Conservation (phyloP, 2,888 invertebrate genomes). For the Philaethria dido region DNA sequence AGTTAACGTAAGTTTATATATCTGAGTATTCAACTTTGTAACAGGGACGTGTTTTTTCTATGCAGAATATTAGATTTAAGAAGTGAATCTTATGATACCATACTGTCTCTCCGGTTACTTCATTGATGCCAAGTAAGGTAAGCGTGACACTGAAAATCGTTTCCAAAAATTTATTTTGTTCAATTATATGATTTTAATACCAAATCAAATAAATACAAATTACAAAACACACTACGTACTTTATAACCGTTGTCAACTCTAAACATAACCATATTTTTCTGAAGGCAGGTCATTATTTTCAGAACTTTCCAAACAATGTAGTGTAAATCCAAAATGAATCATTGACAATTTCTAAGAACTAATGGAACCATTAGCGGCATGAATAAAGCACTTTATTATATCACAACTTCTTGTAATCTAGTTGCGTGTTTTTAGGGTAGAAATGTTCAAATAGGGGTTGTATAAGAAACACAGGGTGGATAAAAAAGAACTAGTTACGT, state of each 20-base stretch:
- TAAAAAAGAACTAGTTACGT: constrained; percentile 12
- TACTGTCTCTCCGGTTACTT: too few species aligned
- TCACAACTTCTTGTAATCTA: constrained; percentile 18
- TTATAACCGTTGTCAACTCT: background rate
- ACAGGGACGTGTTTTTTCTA: too few species aligned
- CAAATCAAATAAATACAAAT: background rate
- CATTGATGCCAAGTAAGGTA: too few species aligned
- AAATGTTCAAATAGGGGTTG: constrained; percentile 5
- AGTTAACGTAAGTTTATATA: too few species aligned
- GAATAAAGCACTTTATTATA: constrained; percentile 24
- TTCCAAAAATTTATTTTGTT: too few species aligned
- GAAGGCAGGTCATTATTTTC: constrained; percentile 16
- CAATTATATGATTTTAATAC: too few species aligned
- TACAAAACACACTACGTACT: background rate
- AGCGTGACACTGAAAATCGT: too few species aligned
- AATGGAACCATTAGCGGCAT: constrained; percentile 32
- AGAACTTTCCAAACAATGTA: constrained; percentile 21
- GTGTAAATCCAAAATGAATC: constrained; percentile 28
- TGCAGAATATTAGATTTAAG: too few species aligned
- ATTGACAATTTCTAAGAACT: constrained; percentile 33
- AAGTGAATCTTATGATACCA: too few species aligned
- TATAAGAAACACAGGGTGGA: constrained; percentile 13
- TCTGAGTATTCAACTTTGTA: too few species aligned
- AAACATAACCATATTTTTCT: constrained; percentile 22
- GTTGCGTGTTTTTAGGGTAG: constrained; percentile 20